Base-by-base conservation (phyloP, 2,888 invertebrate species). In the Tinea semifulvella region DNA sequence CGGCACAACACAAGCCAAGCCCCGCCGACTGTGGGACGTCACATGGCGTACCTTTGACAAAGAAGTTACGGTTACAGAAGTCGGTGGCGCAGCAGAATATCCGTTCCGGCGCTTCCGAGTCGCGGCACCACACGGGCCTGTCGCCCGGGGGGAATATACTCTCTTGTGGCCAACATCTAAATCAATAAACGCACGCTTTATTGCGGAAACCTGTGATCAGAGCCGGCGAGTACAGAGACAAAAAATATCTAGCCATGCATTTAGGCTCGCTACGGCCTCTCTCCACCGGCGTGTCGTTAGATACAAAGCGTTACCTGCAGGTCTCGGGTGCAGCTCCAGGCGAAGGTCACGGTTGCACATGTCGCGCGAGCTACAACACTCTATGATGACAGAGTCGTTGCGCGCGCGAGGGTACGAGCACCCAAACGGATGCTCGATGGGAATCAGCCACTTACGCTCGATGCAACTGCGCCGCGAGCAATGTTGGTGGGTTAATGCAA, bases 351-450 rank as follows among this genome's bases (percentile, higher is more conserved):
- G 83, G 83, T 91, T 91, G 86, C 91, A 91, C 87, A 86, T 88
- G 83, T 85, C 76, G 58, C 55, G 83, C 65, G 87, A 82, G 73
- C 87, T 86, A 86, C 92, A 92, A 88, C 92, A 92, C 70, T 87
- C 84, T 84, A 91, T 88, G 82, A 86, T 86, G 85, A 89, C 88
- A 60, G 88, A 85, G 66, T 87, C 86, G 84, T 89, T 90, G 81
- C 84, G 84, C 81, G 84, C 84, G 81, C 85, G 86, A 76, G 88
- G 86, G 75, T 86, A 85, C 82, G 88, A 87, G 85, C 92, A 92
- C 85, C 88, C 84, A 85, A 91, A 85, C 75, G 90, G 89, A 73
- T 91, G 90, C 84, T 89, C 88, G 77, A 85, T 85, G 72, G 91
- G 91, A 73, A 89, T 85, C 82, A 87, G 84, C 74, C 88, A 83